A percentile compares a stretch with the other conserved stretches of the same genome.
These are phyloP conservation scores for Eupithecia dodoneata DNA, from an alignment of 2,888 invertebrate species.

Conservation along the genomic window DNA sequence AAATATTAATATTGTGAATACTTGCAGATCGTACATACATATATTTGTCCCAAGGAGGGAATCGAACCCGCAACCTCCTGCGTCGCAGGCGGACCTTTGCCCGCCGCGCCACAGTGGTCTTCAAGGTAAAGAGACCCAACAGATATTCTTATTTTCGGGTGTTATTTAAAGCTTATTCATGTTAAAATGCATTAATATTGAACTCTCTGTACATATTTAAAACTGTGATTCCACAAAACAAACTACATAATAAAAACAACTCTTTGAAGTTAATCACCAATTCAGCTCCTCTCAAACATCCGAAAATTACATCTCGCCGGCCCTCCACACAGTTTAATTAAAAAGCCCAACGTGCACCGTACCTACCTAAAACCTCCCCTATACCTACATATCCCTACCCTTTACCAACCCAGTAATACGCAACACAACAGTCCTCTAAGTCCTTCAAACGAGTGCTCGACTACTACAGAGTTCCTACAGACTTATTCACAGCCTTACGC, in stretches of 20 bases:
- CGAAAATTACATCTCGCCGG: constrained; percentile 36
- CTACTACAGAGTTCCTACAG: constrained; percentile 19
- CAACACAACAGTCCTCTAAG: constrained; percentile 66
- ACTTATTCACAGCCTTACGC: neutral
- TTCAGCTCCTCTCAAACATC: constrained; percentile 11
- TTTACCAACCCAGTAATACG: constrained; percentile 62
- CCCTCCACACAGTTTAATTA: constrained; percentile 69
- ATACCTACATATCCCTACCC: neutral
- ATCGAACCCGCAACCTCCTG: no score
- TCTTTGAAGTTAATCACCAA: constrained; percentile 9
- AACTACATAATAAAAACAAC: neutral
- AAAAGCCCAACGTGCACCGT: constrained; percentile 67
- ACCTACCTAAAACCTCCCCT: neutral
- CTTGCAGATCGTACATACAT: no score
- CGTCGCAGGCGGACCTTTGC: no score
- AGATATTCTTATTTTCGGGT: neutral
- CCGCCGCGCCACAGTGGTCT: no score
- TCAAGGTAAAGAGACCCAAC: neutral
- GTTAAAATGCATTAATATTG: no score
- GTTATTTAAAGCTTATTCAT: neutral
- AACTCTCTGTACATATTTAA: neutral
- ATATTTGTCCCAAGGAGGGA: no score
- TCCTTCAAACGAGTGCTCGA: constrained; percentile 58
- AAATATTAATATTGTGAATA: no score
- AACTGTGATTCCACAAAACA: neutral